Conservation (phyloP, 2,888 invertebrate species). For the Acleris holmiana region DNA sequence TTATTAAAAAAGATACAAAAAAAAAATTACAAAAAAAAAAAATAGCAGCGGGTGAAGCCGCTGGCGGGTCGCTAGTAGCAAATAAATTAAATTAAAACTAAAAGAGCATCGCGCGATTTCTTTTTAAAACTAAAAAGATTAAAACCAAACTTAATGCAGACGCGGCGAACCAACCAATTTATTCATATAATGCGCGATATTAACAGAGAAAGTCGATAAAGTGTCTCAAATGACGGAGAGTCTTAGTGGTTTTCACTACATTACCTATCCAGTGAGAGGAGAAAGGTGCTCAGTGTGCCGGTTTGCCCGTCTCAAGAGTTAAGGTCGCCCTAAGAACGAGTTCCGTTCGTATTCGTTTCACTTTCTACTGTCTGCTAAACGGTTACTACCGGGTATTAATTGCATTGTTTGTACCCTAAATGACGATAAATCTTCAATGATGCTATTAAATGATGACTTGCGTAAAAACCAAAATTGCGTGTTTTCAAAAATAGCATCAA, state of each 20-base stretch:
- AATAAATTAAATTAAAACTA: too few species aligned
- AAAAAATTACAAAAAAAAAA: too few species aligned
- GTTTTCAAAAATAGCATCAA: conserved; percentile 22
- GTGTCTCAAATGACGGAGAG: conserved; percentile 8
- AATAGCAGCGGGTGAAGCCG: too few species aligned
- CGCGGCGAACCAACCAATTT: background rate
- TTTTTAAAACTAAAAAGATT: too few species aligned
- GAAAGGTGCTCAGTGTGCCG: conserved; percentile 40
- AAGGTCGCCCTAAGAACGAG: conserved; percentile 64
- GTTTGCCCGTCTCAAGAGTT: conserved; percentile 53
- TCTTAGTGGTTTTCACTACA: conserved; percentile 36
- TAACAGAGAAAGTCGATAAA: conserved; percentile 30
- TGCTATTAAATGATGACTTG: conserved; percentile 17
- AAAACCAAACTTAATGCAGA: too few species aligned
- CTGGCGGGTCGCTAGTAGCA: too few species aligned
- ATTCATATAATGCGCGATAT: conserved; percentile 10
- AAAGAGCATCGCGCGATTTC: too few species aligned
- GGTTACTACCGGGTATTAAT: conserved; percentile 2
- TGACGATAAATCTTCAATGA: conserved; percentile 12
- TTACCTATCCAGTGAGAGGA: conserved; percentile 29
- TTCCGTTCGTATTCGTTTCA: conserved; percentile 60
- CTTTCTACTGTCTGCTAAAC: conserved; percentile 57
- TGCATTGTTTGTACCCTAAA: background rate
- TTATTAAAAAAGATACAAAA: too few species aligned
- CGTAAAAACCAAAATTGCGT: conserved; percentile 14